Conservation (phyloP, 2,797 vertebrate species). For the Parambassis ranga region DNA sequence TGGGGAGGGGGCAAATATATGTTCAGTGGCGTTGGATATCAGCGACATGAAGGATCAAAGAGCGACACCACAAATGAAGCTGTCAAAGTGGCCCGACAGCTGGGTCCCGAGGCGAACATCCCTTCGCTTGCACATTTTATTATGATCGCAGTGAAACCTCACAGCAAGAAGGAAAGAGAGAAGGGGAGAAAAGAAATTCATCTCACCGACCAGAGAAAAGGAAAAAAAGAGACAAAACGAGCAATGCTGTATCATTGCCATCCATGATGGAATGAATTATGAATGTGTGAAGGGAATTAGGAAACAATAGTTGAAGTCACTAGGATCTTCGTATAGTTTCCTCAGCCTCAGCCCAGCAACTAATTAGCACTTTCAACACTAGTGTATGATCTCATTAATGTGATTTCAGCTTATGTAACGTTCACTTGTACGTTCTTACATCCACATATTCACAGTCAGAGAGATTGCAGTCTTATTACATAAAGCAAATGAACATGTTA, state of each 20-base stretch:
- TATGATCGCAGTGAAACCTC: slow-evolving; percentile 69
- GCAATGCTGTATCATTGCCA: slow-evolving; percentile 57
- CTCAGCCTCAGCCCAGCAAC: slow-evolving; percentile 72
- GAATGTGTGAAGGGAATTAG: slow-evolving; percentile 77
- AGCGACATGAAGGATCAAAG: slow-evolving; percentile 80
- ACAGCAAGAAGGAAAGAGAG: slow-evolving; percentile 58
- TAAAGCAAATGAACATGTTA: slow-evolving; percentile 59
- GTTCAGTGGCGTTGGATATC: slow-evolving; percentile 73
- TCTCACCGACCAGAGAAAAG: slow-evolving; percentile 63
- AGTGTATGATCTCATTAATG: slow-evolving; percentile 80
- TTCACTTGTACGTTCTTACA: slow-evolving; percentile 31
- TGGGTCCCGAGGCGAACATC: slow-evolving; percentile 74
- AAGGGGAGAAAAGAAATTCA: slow-evolving; percentile 38
- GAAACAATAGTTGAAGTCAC: slow-evolving; percentile 76
- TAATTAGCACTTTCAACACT: slow-evolving; percentile 82
- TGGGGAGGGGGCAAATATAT: slow-evolving; percentile 69
- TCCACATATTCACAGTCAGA: slow-evolving; percentile 22
- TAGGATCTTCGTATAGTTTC: slow-evolving; percentile 74
- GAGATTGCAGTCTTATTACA: slow-evolving; percentile 64
- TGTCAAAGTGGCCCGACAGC: slow-evolving; percentile 79
- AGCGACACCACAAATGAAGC: slow-evolving; percentile 77
- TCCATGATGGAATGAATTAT: slow-evolving; percentile 77
- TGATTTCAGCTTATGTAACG: slow-evolving; percentile 76
- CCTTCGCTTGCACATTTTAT: slow-evolving; percentile 69
- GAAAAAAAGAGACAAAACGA: slow-evolving; percentile 65